Percentiles rank a stretch among this genome's conserved stretches.
Conservation (phyloP, 2,888 invertebrate genomes). For the Sarcophaga caerulescens region DNA sequence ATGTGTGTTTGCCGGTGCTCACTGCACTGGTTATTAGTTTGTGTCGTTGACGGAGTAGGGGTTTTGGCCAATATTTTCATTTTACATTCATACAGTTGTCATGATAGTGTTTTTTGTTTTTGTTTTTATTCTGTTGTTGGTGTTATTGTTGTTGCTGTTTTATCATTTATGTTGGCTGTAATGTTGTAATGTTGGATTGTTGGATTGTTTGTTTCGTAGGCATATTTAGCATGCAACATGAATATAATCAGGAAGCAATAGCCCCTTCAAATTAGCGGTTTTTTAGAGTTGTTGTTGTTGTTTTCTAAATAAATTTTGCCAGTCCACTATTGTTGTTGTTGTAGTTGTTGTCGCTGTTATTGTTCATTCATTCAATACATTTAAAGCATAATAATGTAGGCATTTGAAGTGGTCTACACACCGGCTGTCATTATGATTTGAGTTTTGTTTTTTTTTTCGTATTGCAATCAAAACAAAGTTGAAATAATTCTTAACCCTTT, state of each 20-base stretch:
- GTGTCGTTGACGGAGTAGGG: not conserved
- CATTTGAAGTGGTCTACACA: not conserved
- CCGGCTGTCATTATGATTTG: not conserved
- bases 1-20: too few relatives aligned
- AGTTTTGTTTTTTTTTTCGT: not conserved
- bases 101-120: not conserved
- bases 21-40: too few relatives aligned
- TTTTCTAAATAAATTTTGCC: not conserved
- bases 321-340: not conserved
- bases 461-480: not conserved
- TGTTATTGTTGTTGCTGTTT: conserved; percentile 33
- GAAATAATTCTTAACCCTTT: not conserved
- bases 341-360: not conserved
- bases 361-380: not conserved
- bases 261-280: conserved; percentile 68
- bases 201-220: conserved; percentile 64
- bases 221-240: conserved; percentile 77
- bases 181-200: conserved; percentile 67
- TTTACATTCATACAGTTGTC: not conserved
- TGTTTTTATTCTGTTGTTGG: conserved; percentile 43
- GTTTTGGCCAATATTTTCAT: not conserved
- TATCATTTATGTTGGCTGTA: conserved; percentile 64
- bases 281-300: conserved; percentile 18
- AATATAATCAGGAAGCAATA: conserved; percentile 67
- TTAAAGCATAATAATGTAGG: not conserved